Percentiles rank a stretch among this genome's conserved stretches.
These are phyloP conservation scores for Leptinotarsa undecemlineata DNA, from an alignment of 1,140 invertebrate species.

Conservation along the genomic window DNA sequence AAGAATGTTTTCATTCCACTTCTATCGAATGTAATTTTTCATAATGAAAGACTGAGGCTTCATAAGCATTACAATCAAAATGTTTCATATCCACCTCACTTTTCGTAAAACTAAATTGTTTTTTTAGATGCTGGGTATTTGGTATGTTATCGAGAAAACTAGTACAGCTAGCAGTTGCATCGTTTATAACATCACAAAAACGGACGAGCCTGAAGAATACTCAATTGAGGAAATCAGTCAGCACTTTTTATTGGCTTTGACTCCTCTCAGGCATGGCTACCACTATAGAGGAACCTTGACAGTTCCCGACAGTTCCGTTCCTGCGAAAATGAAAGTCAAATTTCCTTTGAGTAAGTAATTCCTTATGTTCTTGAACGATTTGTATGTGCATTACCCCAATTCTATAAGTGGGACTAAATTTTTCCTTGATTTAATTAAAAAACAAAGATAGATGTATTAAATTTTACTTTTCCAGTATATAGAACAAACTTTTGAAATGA, in stretches of 20 bases:
- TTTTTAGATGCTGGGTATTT: slow-evolving; percentile 73
- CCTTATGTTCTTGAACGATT: not conserved
- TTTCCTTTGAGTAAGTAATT: slow-evolving; percentile 81
- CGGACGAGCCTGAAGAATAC: slow-evolving; percentile 70
- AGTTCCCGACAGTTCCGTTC: slow-evolving; percentile 67
- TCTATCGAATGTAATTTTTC: not conserved
- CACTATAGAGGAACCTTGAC: slow-evolving; percentile 73
- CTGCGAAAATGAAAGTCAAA: slow-evolving; percentile 71
- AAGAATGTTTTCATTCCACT: not conserved
- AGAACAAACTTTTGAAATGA: too few species aligned
- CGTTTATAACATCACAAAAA: slow-evolving; percentile 75
- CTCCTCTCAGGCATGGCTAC: slow-evolving; percentile 74
- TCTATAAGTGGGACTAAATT: too few species aligned
- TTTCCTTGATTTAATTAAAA: too few species aligned
- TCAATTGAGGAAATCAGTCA: slow-evolving; percentile 74
- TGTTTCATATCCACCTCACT: not conserved
- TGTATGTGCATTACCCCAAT: too few species aligned
- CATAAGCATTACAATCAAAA: not conserved
- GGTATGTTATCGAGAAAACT: slow-evolving; percentile 84
- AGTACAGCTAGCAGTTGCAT: slow-evolving; percentile 79
- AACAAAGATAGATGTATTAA: too few species aligned
- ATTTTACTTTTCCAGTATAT: too few species aligned
- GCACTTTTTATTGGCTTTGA: slow-evolving; percentile 69
- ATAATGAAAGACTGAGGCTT: not conserved
- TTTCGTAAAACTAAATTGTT: slow-evolving; percentile 7